Evolutionary conservation across 1,140 invertebrate genomes (phyloP), one percentile per base, ranked within the genome.

Genomic region (Achroia grisella): DNA sequence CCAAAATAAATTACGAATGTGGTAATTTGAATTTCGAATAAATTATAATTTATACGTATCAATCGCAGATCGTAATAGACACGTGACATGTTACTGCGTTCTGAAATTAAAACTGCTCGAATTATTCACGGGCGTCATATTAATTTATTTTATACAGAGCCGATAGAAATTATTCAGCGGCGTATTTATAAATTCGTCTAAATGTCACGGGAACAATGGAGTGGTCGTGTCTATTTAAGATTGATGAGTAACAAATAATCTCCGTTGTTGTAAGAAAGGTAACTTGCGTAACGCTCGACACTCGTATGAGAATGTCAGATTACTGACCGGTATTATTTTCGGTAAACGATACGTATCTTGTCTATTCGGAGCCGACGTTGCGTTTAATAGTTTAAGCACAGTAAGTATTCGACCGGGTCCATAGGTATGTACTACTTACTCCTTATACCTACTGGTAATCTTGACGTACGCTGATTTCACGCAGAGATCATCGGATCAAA

Each of bases 131-230:
- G 35, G 31, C 39, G 43, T 23, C 37, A 45, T 52, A 56, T 58
- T 58, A 65, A 62, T 61, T 67, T 48, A 66, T 58, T 62, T 55
- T 66, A 62, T 56, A 52, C 62, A 72, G 68, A 71, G 61, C 48
- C 65, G 51, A 71, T 57, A 68, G 63, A 70, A 76, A 73, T 77
- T 73, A 67, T 76, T 59, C 55, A 56, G 50, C 53, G 55, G 50
- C 57, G 74, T 74, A 79, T 80, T 81, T 80, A 76, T 79, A 83
- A 66, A 68, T 72, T 70, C 55, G 65, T 79, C 46, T 72, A 84
- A 84, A 84, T 81, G 80, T 81, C 80, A 84, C 70, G 68, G 57
- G 75, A 78, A 84, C 80, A 81, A 81, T 78, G 70, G 67, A 65
- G 57, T 64, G 48, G 57, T 66, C 52, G 63, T 58, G 66, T 79